A percentile compares a stretch with the other conserved stretches of the same genome.
These are phyloP conservation scores for Atlantisia rogersi DNA, from an alignment of 2,113 vertebrate genomes.

Conservation along the genomic window DNA sequence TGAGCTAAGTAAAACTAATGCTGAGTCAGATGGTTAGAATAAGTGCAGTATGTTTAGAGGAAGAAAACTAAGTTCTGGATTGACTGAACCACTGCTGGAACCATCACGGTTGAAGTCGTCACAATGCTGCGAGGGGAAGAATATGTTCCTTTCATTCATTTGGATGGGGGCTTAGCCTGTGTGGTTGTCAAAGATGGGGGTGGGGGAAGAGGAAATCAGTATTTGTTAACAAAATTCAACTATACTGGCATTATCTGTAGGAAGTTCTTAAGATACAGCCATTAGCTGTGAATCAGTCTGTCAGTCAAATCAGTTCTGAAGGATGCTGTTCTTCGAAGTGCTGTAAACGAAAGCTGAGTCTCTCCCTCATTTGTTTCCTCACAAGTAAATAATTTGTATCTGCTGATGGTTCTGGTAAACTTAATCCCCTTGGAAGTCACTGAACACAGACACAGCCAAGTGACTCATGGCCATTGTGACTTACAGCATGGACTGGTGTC, in stretches of 20 bases:
- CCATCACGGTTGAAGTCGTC: not conserved
- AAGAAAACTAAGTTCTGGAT: not conserved
- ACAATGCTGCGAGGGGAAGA: not conserved
- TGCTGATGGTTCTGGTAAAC: not conserved
- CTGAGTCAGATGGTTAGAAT: not conserved
- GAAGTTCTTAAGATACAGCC: constrained; percentile 1
- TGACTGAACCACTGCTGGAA: not conserved
- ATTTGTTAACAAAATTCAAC: not conserved
- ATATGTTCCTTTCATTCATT: not conserved
- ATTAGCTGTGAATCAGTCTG: constrained; percentile 19
- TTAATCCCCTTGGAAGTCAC: not conserved
- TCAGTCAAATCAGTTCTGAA: not conserved
- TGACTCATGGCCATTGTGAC: not conserved
- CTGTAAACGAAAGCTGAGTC: not conserved
- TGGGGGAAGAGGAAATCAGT: not conserved
- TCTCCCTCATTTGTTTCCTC: not conserved
- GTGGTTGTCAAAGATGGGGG: not conserved
- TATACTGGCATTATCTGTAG: not conserved
- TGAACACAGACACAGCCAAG: not conserved
- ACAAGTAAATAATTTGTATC: not conserved
- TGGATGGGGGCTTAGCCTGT: not conserved
- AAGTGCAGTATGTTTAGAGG: not conserved
- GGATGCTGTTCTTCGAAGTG: not conserved
- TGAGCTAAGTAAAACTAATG: not conserved
- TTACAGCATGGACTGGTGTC: not conserved